Conservation (phyloP, 2,888 invertebrate genomes). For the Callinectes sapidus region DNA sequence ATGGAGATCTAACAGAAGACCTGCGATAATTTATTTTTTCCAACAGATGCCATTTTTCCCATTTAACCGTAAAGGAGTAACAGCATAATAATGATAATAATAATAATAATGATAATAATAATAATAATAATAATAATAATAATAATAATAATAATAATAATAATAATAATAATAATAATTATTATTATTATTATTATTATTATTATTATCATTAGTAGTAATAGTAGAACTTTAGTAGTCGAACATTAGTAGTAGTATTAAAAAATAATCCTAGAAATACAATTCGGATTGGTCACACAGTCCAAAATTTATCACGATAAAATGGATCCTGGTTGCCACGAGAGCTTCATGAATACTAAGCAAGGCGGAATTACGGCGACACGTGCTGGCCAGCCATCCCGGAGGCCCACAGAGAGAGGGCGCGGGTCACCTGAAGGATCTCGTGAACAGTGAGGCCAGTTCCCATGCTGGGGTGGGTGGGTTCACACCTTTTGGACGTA, state of each 20-base stretch:
- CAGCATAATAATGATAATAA: too few species aligned
- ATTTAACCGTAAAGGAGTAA: not conserved
- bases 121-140: too few species aligned
- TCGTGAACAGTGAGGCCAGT: not conserved
- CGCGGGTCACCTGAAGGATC: not conserved
- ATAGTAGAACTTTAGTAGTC: too few species aligned
- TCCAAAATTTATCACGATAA: not conserved
- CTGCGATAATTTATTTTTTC: not conserved
- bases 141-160: not conserved
- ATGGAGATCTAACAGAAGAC: not conserved
- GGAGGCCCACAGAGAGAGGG: not conserved
- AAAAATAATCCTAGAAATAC: not conserved
- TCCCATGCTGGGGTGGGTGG: not conserved
- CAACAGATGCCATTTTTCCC: not conserved
- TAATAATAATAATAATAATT: not conserved
- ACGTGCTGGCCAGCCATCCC: not conserved
- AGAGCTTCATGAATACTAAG: conserved; percentile 13
- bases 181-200: too few species aligned
- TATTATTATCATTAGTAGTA: too few species aligned
- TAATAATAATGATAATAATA: not conserved
- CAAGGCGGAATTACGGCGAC: not conserved
- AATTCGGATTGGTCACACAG: not conserved
- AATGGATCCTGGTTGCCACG: not conserved
- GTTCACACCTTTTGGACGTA: not conserved
- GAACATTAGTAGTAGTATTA: not conserved